phyloP scores from a whole-genome alignment of 2,888 invertebrate species.

The Napeogenes sylphis region DNA sequence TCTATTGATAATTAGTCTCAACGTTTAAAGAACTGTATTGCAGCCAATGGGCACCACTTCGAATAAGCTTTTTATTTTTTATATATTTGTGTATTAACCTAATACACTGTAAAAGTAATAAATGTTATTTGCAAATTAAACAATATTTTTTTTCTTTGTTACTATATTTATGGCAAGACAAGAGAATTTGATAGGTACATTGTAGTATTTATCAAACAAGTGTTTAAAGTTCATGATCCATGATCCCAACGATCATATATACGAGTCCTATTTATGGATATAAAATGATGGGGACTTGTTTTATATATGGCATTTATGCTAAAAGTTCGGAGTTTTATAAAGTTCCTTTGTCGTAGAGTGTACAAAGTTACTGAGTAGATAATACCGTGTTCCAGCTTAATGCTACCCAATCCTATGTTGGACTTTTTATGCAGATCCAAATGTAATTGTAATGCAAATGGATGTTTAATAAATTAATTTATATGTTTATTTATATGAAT shows the following conservation, averaged over 20 bases:
- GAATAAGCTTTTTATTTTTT: too few species aligned
- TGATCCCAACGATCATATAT: not conserved
- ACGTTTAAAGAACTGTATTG: too few species aligned
- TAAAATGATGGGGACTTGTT: slow-evolving; percentile 5
- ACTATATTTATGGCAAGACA: too few species aligned
- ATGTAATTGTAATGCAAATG: slow-evolving; percentile 17
- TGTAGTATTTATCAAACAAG: not conserved
- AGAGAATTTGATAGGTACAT: too few species aligned
- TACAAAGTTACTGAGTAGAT: slow-evolving; percentile 10
- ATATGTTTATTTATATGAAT: not conserved
- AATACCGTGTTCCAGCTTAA: slow-evolving; percentile 9
- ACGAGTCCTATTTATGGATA: slow-evolving; percentile 2
- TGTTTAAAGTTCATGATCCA: not conserved
- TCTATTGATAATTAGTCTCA: too few species aligned
- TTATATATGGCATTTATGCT: slow-evolving; percentile 18
- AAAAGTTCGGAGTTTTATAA: slow-evolving; percentile 17
- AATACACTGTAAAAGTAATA: too few species aligned
- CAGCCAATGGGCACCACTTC: too few species aligned
- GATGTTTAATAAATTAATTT: slow-evolving; percentile 11
- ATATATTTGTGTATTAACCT: too few species aligned
- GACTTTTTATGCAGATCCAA: slow-evolving; percentile 15
- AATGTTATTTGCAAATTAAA: too few species aligned
- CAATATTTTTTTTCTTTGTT: too few species aligned
- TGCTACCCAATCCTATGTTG: slow-evolving; percentile 14
- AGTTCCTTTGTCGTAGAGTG: slow-evolving; percentile 11